A percentile compares a stretch with the other conserved stretches of the same genome.
phyloP scores from a whole-genome alignment of 2,888 invertebrate species.

The Spodoptera picta region DNA sequence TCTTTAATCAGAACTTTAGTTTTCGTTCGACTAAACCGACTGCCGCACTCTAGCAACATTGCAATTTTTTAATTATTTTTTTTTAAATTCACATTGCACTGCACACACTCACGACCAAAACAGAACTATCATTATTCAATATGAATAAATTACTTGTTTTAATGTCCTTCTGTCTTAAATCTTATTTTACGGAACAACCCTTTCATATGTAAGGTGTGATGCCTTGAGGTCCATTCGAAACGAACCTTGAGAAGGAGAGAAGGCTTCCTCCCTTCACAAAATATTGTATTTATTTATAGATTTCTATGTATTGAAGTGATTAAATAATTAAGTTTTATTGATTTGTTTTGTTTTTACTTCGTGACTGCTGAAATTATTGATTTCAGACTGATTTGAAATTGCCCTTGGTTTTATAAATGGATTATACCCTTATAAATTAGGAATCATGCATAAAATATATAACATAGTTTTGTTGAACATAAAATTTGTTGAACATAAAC shows the following conservation, averaged over 20 bases:
- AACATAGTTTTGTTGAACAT: no score
- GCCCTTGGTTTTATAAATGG: no score
- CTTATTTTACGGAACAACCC: constrained; percentile 40
- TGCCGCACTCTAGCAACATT: constrained; percentile 29
- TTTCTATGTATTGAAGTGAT: constrained; percentile 8
- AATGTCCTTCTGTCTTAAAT: constrained; percentile 40
- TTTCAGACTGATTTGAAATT: no score
- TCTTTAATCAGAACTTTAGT: constrained; percentile 27
- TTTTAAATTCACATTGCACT: constrained; percentile 32
- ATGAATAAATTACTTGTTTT: constrained; percentile 24
- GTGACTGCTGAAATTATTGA: no score
- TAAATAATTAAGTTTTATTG: neutral
- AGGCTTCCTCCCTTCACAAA: constrained; percentile 55
- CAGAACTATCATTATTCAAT: constrained; percentile 33
- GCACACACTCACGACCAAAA: constrained; percentile 23
- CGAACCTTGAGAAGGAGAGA: constrained; percentile 48
- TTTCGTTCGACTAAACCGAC: constrained; percentile 34
- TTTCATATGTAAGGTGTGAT: constrained; percentile 29
- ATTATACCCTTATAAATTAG: no score
- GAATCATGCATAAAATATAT: no score
- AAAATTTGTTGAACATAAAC: no score
- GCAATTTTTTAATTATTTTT: constrained; percentile 8
- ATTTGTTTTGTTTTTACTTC: no score
- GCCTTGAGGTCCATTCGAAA: constrained; percentile 38
- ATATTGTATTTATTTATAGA: constrained; percentile 27